phyloP scores from a whole-genome alignment of 2,113 vertebrate species.

The Chloropsis hardwickii region DNA sequence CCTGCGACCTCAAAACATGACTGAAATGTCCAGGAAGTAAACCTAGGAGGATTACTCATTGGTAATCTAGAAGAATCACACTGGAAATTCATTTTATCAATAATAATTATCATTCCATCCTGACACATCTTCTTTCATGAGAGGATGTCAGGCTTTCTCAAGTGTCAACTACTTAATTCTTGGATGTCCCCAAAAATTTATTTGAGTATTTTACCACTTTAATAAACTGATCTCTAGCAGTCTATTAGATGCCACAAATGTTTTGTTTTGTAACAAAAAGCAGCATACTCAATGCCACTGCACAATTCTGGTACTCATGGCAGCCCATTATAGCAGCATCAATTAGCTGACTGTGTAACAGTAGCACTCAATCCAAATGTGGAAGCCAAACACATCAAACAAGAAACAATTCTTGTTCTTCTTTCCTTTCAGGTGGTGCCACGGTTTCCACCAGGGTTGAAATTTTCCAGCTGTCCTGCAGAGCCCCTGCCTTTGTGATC shows the following conservation, averaged over 20 bases:
- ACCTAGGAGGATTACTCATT: not conserved
- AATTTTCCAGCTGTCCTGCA: conserved; percentile 57
- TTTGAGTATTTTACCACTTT: not conserved
- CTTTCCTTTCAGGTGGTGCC: conserved; percentile 51
- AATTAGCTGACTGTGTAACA: not conserved
- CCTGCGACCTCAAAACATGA: not conserved
- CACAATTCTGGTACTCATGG: not conserved
- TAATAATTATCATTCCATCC: not conserved
- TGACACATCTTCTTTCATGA: not conserved
- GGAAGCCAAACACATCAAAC: not conserved
- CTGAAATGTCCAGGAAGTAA: not conserved
- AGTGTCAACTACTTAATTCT: not conserved
- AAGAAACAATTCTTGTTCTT: not conserved
- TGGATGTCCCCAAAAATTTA: not conserved
- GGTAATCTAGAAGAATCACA: not conserved
- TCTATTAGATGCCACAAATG: not conserved
- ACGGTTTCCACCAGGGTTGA: conserved; percentile 46
- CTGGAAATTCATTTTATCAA: not conserved
- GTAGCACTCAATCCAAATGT: not conserved
- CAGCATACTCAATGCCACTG: not conserved
- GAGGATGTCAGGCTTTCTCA: not conserved
- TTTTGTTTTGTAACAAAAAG: not conserved
- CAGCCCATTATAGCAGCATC: not conserved
- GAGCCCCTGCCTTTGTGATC: conserved; percentile 65
- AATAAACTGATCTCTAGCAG: not conserved